phyloP scores from a whole-genome alignment of 2,888 invertebrate genomes.

The Heliconius ismenius region DNA sequence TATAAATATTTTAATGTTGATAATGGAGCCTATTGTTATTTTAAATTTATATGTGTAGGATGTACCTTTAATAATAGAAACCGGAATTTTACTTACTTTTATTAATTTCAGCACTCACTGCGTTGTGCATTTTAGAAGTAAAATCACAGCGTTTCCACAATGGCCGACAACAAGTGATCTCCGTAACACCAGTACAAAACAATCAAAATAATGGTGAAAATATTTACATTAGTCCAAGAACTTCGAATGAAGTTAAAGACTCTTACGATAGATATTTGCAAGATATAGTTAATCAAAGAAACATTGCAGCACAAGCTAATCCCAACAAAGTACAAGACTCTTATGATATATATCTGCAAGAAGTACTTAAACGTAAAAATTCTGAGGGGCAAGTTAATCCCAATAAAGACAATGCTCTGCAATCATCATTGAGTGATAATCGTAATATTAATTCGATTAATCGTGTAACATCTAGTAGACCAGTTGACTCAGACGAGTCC shows the following conservation, averaged over 20 bases:
- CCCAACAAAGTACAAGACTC: not conserved
- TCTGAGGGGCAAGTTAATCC: not conserved
- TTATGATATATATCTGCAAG: conserved; percentile 34
- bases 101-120: conserved; percentile 27
- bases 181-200: not conserved
- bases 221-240: not conserved
- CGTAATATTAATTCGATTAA: conserved; percentile 26
- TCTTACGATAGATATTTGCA: conserved; percentile 33
- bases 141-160: conserved; percentile 20
- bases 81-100: not conserved
- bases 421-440: conserved; percentile 16
- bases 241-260: not conserved
- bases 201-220: conserved; percentile 10
- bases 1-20: not conserved
- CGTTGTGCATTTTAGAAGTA: conserved; percentile 20
- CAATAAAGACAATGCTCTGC: not conserved
- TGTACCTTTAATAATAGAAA: not conserved
- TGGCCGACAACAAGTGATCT: conserved; percentile 8
- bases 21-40: not conserved
- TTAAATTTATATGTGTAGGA: not conserved
- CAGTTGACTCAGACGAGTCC: conserved; percentile 24
- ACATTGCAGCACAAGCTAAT: not conserved
- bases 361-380: conserved; percentile 24
- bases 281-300: conserved; percentile 28
- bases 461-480: conserved; percentile 8